Evolutionary conservation across 2,113 vertebrate genomes (phyloP), one percentile per base, ranked within the genome.

Genomic region (Ochotona curzoniae): DNA sequence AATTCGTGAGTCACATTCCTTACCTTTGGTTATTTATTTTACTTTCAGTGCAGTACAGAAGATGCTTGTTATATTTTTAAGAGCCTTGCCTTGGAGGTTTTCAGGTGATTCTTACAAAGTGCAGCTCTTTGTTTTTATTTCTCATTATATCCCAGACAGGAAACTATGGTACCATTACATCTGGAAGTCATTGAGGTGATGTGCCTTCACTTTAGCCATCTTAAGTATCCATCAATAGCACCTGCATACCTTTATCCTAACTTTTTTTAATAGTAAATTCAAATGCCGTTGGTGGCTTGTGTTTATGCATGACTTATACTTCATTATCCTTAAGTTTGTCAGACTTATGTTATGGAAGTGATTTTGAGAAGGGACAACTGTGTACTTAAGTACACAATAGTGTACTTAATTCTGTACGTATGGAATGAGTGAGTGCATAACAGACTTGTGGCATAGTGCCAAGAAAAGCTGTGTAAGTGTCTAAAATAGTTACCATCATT

Each of bases 341-440:
- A 69, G 60, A 87, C 30, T 54, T 81, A 61, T 38, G 8, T 75
- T 87, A 76, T 21, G 30, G 61, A 21, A n/a, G 75, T 51, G 51
- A 63, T 87, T 69, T 70, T 75, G 38, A 32, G 87, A 76, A 87
- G 69, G 74, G 73, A 90, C 54, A 51, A 51, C 74, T 35, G 32
- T 87, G n/a, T n/a, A n/a, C n/a, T n/a, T n/a, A n/a, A n/a, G n/a
- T n/a, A n/a, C n/a, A n/a, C n/a, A n/a, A n/a, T n/a, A 69, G 15
- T 69, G 25, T 71, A 71, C 35, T 54, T 54, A 54, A 54, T 54
- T 54, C 17, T 54, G 54, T 54, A 54, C n/a, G n/a, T n/a, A n/a
- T n/a, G n/a, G n/a, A n/a, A n/a, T n/a, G n/a, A n/a, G n/a, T n/a
- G 38, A 44, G 38, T 44, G 6, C 38, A 44, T 44, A 44, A 44